phyloP scores from a whole-genome alignment of 2,797 vertebrate species.

The Hoplostethus mediterraneus region DNA sequence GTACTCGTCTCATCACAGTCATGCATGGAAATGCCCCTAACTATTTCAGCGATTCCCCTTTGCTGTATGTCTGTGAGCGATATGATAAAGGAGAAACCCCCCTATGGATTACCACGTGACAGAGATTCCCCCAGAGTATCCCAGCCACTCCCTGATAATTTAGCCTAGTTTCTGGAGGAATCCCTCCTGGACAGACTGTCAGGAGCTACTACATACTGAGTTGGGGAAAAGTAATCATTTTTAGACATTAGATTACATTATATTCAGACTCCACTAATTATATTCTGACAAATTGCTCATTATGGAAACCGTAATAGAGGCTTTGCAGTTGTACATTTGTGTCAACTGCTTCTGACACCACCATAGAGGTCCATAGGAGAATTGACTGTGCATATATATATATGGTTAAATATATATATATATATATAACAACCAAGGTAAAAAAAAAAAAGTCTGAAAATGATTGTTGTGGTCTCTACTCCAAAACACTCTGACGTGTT shows the following conservation, averaged over 20 bases:
- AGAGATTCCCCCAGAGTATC: background rate
- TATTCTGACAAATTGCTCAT: background rate
- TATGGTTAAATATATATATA: too few relatives aligned
- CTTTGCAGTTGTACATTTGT: too few relatives aligned
- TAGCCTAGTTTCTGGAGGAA: conserved; percentile 23
- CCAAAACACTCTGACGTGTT: too few relatives aligned
- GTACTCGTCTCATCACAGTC: too few relatives aligned
- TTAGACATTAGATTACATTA: background rate
- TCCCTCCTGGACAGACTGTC: background rate
- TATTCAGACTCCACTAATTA: background rate
- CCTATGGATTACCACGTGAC: background rate
- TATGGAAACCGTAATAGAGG: background rate
- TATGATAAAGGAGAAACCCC: background rate
- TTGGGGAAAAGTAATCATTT: background rate
- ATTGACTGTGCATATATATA: too few relatives aligned
- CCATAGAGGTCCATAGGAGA: too few relatives aligned
- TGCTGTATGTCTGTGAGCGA: background rate
- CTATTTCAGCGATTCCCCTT: background rate
- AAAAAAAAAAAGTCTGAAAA: too few relatives aligned
- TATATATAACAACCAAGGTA: too few relatives aligned
- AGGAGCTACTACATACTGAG: background rate
- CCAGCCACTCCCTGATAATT: conserved; percentile 16
- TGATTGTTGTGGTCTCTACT: too few relatives aligned
- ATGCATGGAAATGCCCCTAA: background rate
- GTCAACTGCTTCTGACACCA: too few relatives aligned